These are phyloP conservation scores for Grus americana DNA, from an alignment of 2,113 vertebrate species.

Conservation along the genomic window DNA sequence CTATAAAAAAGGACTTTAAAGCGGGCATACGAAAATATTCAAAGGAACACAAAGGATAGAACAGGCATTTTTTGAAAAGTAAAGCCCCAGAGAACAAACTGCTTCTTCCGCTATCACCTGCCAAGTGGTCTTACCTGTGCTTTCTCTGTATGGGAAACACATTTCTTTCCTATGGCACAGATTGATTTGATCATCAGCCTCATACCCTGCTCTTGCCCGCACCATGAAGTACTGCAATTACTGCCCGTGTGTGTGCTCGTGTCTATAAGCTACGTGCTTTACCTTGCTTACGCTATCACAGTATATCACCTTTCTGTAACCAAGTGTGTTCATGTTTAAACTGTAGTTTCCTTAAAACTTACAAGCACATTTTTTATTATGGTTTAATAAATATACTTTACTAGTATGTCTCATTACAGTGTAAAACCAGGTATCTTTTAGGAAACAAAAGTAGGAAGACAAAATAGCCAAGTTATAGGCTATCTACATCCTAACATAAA, in stretches of 20 bases:
- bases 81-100: background rate
- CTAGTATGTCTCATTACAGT: background rate
- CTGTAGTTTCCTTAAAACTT: background rate
- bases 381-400: background rate
- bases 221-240: background rate
- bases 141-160: background rate
- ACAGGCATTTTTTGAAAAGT: background rate
- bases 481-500: background rate
- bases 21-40: rapidly evolving
- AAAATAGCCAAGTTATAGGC: background rate
- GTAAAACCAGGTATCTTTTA: background rate
- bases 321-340: background rate
- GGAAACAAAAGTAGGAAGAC: background rate
- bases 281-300: background rate
- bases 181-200: background rate
- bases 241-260: rapidly evolving
- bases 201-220: background rate
- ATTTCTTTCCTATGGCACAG: background rate
- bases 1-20: rapidly evolving
- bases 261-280: background rate
- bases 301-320: background rate
- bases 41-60: background rate
- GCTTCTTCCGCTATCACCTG: background rate
- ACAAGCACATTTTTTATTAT: background rate
- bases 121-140: background rate